Base-by-base conservation (phyloP, 2,888 invertebrate genomes). In the Epinotia bilunana region DNA sequence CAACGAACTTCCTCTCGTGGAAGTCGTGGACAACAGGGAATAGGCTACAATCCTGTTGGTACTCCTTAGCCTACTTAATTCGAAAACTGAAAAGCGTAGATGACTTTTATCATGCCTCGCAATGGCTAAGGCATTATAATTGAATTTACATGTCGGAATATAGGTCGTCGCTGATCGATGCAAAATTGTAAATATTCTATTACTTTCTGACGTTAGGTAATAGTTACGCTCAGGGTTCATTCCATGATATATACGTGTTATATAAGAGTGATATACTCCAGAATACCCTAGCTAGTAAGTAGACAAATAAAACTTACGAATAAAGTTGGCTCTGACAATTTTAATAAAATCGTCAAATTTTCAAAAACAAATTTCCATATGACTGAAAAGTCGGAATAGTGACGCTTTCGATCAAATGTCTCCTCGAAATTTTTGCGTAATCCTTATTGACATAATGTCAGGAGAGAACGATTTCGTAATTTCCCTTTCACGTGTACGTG, bases 141-240 rank as follows among this genome's bases (percentile, higher is more conserved):
- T 74, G 18, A 64, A 70, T 70, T 64, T 70, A 58, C 49, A 64
- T 57, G 43, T 70, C 53, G 49, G n/a, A 39, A 23, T 73, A 46
- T 73, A 68, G 68, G 65, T 62, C 57, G 28, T 33, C 20, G 33
- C 12, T 28, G 69, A 67, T 63, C 33, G 57, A 71, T 60, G 70
- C n/a, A 33, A 64, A 74, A 39, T 33, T 39, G 39, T 9, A 39
- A 9, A 39, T 49, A 61, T 62, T 43, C 11, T 11, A 43, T 64
- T 20, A 39, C 43, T 43, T 58, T 57, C 46, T 13, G 9, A 55
- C 55, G 39, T 39, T 39, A 7, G 39, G 39, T 39, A 53, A 43
- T 12, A 67, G 39, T 23, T 67, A 67, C 18, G 12, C 13, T 28
- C 23, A 46, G 18, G 12, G 67, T 57, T 67, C 33, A 65, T 65